Evolutionary conservation across 2,797 vertebrate genomes (phyloP), one percentile per base, ranked within the genome.

Genomic region (Tangara arthus): DNA sequence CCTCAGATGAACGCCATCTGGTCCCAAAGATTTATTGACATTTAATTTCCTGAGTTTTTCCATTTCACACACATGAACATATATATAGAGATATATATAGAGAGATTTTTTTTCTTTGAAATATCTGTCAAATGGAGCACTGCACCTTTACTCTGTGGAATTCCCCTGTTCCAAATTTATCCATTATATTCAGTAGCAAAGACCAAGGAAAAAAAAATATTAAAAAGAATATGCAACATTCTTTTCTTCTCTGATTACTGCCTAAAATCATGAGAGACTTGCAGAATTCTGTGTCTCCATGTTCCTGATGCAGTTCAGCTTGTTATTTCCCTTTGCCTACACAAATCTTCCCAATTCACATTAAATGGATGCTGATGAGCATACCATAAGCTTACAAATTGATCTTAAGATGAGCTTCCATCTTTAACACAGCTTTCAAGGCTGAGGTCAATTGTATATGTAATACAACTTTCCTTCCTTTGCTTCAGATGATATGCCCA

Each of bases 21-120:
- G 72, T 57, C 59, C 46, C 32, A 61, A 12, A 66, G 80, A 91
- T 89, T 91, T 94, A 94, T 42, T 94, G 93, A 68, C 89, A 94
- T 93, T 96, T 90, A 91, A 96, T 95, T 94, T 94, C 91, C 82
- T 82, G 77, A 94, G 70, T 68, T 90, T 70, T 94, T 93, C 39
- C 60, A 89, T 93, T 91, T 86, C 55, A 49, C 39, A 82, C 15
- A 65, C 32, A 84, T 7, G 65, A 21, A 66, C 18, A 47, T 14
- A 55, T 9, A 82, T 30, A 52, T 9, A 56, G 1, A 82, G 1
- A 75, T 12, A 46, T 13, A 56, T 2, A 73, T 1, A 49, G 15
- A 64, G 12, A 15, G 15, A 22, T 6, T 34, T 41, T 24, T 59
- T 44, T 63, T 50, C 92, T 59, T 34, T 0, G 3, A 82, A 86